These are phyloP conservation scores for Polymixis lichenea DNA, from an alignment of 2,888 invertebrate genomes.

Conservation along the genomic window DNA sequence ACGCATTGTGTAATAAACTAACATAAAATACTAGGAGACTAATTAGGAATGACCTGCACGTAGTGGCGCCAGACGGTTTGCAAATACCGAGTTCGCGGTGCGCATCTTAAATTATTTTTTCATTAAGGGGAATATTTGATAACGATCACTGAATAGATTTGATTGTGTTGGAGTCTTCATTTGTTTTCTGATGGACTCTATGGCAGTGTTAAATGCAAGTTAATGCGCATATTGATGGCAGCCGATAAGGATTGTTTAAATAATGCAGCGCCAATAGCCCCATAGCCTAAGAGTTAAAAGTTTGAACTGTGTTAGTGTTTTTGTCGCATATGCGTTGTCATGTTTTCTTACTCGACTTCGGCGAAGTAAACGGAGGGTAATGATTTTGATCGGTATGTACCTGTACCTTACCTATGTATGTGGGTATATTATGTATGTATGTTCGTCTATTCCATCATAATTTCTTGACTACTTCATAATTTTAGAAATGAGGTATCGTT, in stretches of 20 bases:
- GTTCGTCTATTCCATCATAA: too few species aligned
- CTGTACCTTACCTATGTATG: too few species aligned
- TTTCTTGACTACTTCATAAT: too few species aligned
- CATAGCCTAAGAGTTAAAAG: neutral
- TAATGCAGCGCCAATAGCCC: neutral
- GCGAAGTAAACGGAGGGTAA: too few species aligned
- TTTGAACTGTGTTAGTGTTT: neutral
- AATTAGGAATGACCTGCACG: constrained; percentile 67
- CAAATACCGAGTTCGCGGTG: constrained; percentile 67
- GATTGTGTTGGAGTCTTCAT: constrained; percentile 7
- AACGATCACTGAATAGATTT: constrained; percentile 27
- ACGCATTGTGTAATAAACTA: constrained; percentile 56
- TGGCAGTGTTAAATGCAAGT: neutral
- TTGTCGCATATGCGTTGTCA: too few species aligned
- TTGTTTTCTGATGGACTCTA: constrained; percentile 9
- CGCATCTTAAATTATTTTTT: constrained; percentile 68
- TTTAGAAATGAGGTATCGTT: too few species aligned
- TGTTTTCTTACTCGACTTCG: too few species aligned
- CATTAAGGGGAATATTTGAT: constrained; percentile 65
- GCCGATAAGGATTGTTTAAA: neutral
- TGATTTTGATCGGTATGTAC: too few species aligned
- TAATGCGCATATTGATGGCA: neutral
- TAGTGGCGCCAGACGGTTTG: constrained; percentile 74
- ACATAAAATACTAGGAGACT: constrained; percentile 43
- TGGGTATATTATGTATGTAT: too few species aligned